Evolutionary conservation across 2,113 vertebrate species (phyloP).

Genomic region (Tricholaema leucomelas): DNA sequence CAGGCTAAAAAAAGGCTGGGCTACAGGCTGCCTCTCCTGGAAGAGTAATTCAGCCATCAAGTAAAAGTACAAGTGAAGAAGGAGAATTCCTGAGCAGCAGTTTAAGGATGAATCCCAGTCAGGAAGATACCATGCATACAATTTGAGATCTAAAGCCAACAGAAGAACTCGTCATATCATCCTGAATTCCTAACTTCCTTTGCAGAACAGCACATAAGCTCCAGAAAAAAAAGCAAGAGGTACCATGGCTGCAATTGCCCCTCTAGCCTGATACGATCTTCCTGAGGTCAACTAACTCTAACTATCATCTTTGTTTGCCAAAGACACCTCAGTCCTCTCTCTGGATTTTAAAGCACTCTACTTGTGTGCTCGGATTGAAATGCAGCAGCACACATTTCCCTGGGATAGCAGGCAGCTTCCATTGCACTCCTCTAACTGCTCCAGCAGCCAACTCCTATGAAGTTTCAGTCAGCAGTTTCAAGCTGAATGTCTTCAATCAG

Average conservation of each 20-base stretch:
- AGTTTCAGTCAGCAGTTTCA: neutral
- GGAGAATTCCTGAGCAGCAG: rapidly evolving
- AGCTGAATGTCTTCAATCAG: neutral
- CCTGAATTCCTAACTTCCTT: neutral
- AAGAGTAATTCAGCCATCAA: neutral
- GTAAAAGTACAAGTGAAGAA: neutral
- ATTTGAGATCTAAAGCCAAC: neutral
- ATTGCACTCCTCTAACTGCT: neutral
- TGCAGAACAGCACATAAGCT: neutral
- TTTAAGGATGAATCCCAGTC: neutral
- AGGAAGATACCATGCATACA: neutral
- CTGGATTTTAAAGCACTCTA: neutral
- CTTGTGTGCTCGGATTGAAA: neutral
- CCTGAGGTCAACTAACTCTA: neutral
- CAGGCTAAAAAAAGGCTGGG: neutral
- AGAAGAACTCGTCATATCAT: neutral
- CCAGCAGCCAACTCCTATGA: neutral
- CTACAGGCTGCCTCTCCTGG: neutral
- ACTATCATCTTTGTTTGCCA: neutral
- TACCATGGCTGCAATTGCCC: rapidly evolving
- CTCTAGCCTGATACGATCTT: neutral
- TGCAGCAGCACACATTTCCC: neutral
- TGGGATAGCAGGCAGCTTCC: neutral
- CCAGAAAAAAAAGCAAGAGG: neutral
- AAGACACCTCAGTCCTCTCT: neutral